Evolutionary conservation across 2,888 invertebrate species (phyloP).

Genomic region (Apamea epomidion): DNA sequence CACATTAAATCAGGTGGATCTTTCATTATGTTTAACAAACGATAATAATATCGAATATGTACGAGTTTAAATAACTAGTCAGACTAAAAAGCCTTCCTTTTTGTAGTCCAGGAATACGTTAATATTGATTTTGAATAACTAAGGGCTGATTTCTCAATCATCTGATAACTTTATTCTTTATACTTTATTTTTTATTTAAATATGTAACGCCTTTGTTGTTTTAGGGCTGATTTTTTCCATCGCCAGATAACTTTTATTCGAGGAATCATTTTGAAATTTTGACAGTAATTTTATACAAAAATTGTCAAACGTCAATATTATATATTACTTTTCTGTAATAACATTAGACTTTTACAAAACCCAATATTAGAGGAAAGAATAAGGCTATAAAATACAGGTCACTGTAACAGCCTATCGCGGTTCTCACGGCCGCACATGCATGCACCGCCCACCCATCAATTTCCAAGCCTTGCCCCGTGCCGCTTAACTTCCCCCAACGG

Average conservation of each 20-base stretch:
- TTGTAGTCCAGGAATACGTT: neutral
- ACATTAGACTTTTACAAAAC: neutral
- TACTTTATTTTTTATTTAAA: too few relatives aligned
- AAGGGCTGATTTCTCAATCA: too few relatives aligned
- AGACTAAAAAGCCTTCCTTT: neutral
- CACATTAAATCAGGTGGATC: too few relatives aligned
- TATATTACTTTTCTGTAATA: neutral
- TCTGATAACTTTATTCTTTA: too few relatives aligned
- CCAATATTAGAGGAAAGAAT: constrained; percentile 28
- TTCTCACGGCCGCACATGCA: constrained; percentile 42
- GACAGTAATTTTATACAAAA: too few relatives aligned
- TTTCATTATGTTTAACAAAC: too few relatives aligned
- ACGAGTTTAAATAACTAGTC: neutral
- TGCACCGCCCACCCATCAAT: constrained; percentile 49
- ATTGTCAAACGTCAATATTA: too few relatives aligned
- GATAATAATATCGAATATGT: too few relatives aligned
- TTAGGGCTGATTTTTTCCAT: too few relatives aligned
- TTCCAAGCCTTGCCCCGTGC: constrained; percentile 54
- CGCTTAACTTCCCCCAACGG: constrained; percentile 35
- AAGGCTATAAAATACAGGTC: constrained; percentile 23
- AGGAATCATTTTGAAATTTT: too few relatives aligned
- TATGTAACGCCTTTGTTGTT: too few relatives aligned
- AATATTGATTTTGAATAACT: neutral
- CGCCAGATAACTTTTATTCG: too few relatives aligned
- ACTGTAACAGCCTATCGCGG: constrained; percentile 28